Evolutionary conservation across 2,888 invertebrate genomes (phyloP).

Genomic region (Dinocampus coccinellae): DNA sequence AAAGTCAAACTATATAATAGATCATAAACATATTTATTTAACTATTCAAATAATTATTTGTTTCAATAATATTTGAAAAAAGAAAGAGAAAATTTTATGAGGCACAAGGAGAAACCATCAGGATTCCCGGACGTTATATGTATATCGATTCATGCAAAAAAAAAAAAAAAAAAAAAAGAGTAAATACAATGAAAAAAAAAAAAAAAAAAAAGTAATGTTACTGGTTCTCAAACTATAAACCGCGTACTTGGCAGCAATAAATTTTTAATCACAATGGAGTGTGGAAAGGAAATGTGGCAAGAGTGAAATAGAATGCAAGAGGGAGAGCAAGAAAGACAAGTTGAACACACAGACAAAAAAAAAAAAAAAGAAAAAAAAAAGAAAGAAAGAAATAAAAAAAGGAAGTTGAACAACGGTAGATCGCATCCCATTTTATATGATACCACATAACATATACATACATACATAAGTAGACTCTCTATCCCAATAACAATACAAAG

Average conservation of each 20-base stretch:
- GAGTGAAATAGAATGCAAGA: background rate
- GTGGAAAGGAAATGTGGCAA: background rate
- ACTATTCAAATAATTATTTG: background rate
- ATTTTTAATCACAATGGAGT: background rate
- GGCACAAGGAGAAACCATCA: background rate
- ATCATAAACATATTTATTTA: background rate
- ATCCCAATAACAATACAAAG: constrained; percentile 42
- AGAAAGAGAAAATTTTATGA: background rate
- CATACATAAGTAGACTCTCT: constrained; percentile 30
- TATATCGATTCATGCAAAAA: background rate
- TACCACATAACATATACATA: constrained; percentile 20
- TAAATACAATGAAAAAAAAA: background rate
- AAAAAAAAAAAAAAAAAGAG: background rate
- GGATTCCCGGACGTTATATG: background rate
- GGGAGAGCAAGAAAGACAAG: constrained; percentile 10
- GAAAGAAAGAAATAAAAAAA: constrained; percentile 24
- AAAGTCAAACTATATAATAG: constrained; percentile 6
- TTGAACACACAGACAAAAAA: too few relatives aligned
- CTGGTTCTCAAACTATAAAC: background rate
- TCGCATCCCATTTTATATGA: constrained; percentile 33
- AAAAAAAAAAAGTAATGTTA: background rate
- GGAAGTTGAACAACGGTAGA: constrained; percentile 33
- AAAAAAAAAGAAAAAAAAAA: too few relatives aligned
- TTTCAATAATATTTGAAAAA: background rate
- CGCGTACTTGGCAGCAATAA: background rate